Conservation (phyloP, 2,797 vertebrate genomes). For the Nyctalus aviator region DNA sequence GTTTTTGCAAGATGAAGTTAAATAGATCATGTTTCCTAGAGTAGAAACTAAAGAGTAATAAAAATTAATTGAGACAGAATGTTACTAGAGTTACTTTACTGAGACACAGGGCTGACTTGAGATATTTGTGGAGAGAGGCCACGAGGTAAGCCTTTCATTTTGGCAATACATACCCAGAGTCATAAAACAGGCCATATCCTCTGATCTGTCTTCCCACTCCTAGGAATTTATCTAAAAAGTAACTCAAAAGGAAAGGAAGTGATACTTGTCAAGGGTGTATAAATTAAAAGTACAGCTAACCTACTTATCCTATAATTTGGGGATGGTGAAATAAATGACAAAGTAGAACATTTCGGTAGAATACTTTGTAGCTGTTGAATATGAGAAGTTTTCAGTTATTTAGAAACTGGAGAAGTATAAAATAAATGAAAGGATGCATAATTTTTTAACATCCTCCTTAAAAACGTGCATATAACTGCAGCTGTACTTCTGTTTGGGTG, state of each 20-base stretch:
- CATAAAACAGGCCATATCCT: background rate
- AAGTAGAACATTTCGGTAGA: conserved; percentile 18
- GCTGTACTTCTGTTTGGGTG: background rate
- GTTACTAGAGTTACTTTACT: background rate
- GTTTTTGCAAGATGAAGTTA: conserved; percentile 17
- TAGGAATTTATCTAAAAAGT: background rate
- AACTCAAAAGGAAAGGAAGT: conserved; percentile 40
- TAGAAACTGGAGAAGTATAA: conserved; percentile 7
- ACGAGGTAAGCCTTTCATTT: background rate
- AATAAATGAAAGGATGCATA: background rate
- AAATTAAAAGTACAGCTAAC: conserved; percentile 50
- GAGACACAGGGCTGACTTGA: background rate
- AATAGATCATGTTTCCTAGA: background rate
- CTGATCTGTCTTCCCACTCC: background rate
- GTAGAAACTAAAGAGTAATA: conserved; percentile 17
- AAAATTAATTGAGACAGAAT: conserved; percentile 1
- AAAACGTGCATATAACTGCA: background rate
- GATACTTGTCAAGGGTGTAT: background rate
- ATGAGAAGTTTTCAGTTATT: conserved; percentile 2
- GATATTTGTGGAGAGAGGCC: background rate
- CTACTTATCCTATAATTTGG: conserved; percentile 11
- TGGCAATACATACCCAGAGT: background rate
- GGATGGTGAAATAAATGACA: background rate
- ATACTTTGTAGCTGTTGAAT: background rate
- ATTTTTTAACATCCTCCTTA: background rate